A percentile compares a stretch with the other conserved stretches of the same genome.
phyloP scores from a whole-genome alignment of 2,113 vertebrate genomes.

The Hydrochoerus hydrochaeris region DNA sequence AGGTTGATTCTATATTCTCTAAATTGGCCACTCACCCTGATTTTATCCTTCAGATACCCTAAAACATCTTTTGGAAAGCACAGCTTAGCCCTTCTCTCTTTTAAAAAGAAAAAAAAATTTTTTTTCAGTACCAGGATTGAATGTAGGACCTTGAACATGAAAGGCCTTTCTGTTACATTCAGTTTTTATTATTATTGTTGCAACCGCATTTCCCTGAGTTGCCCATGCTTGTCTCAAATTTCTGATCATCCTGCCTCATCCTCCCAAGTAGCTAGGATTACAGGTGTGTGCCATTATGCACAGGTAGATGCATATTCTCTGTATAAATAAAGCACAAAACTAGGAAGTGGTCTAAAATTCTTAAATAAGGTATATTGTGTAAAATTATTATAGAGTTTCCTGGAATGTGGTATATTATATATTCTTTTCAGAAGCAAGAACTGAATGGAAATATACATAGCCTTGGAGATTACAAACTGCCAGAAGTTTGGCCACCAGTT shows the following conservation, averaged over 20 bases:
- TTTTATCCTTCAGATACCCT: conserved; percentile 11
- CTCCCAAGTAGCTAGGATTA: neutral
- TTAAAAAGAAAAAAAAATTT: neutral
- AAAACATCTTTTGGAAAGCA: neutral
- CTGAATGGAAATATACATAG: neutral
- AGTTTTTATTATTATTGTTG: neutral
- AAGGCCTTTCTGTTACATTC: neutral
- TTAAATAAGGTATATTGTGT: neutral
- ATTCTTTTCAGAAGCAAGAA: conserved; percentile 20
- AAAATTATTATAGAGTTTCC: neutral
- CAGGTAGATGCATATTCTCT: neutral
- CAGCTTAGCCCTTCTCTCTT: neutral
- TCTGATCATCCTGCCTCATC: neutral
- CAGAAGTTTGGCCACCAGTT: neutral
- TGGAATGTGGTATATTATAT: neutral
- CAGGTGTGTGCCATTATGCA: neutral
- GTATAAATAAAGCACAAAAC: neutral
- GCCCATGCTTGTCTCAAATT: neutral
- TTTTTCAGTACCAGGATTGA: neutral
- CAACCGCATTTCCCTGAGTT: neutral
- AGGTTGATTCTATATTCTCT: neutral
- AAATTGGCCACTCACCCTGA: neutral
- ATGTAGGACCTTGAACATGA: neutral
- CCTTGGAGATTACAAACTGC: neutral
- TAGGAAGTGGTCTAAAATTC: conserved; percentile 18